These are phyloP conservation scores for Ylistrum balloti DNA, from an alignment of 1,140 invertebrate genomes.

Conservation along the genomic window DNA sequence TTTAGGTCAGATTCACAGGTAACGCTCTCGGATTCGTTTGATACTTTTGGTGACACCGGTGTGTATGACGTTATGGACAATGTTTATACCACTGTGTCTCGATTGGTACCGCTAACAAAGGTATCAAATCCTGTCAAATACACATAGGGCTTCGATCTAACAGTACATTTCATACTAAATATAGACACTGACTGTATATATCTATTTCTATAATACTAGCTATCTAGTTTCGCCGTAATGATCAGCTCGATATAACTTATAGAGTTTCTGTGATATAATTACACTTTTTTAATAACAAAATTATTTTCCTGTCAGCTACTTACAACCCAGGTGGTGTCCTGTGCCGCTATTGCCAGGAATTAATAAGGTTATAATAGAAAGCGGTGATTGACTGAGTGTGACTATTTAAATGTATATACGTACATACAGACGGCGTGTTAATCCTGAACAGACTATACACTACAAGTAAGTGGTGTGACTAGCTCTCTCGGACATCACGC, in stretches of 20 bases:
- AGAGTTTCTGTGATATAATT: conserved; percentile 7
- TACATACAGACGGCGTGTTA: background rate
- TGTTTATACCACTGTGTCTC: background rate
- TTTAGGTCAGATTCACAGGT: background rate
- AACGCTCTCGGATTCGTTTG: background rate
- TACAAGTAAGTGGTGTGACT: no score
- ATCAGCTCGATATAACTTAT: background rate
- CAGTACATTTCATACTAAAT: background rate
- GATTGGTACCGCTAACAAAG: background rate
- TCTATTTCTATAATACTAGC: background rate
- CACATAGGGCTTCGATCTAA: background rate
- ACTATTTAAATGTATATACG: conserved; percentile 27
- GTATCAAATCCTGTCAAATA: conserved; percentile 17
- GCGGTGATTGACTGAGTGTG: conserved; percentile 13
- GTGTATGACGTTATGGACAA: background rate
- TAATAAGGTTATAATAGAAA: conserved; percentile 32
- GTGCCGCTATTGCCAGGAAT: background rate
- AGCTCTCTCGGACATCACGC: conserved; percentile 21
- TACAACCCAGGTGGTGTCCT: background rate
- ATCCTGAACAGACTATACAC: background rate
- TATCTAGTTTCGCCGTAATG: background rate
- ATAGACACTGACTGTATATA: background rate
- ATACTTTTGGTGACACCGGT: background rate
- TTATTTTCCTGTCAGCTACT: background rate
- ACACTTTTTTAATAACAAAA: conserved; percentile 23